Percentiles rank a stretch among this genome's conserved stretches.
These are phyloP conservation scores for Brenthis ino DNA, from an alignment of 2,888 invertebrate species.

Conservation along the genomic window DNA sequence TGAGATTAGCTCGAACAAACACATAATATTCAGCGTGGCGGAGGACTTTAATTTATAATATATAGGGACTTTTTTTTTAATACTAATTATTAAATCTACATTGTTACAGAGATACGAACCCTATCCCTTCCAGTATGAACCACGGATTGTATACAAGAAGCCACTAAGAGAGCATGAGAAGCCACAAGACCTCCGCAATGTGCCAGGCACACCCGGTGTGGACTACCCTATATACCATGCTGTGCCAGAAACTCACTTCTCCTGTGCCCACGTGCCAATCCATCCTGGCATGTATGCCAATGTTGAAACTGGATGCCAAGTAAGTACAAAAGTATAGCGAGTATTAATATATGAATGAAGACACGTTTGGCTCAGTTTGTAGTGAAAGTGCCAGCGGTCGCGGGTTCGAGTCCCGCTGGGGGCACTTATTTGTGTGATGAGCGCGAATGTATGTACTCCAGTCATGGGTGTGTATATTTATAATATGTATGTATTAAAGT, in stretches of 20 bases:
- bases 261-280: conserved; percentile 89
- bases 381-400: too few relatives aligned
- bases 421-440: too few relatives aligned
- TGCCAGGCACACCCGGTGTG: conserved; percentile 90
- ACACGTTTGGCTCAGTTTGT: too few relatives aligned
- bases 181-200: conserved; percentile 89
- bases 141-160: conserved; percentile 59
- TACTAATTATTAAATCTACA: background rate
- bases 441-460: too few relatives aligned
- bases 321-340: conserved; percentile 47
- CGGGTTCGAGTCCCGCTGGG: too few relatives aligned
- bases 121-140: conserved; percentile 61
- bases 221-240: conserved; percentile 91
- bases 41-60: too few relatives aligned
- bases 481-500: too few relatives aligned
- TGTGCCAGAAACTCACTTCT: conserved; percentile 90
- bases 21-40: too few relatives aligned
- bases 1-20: too few relatives aligned
- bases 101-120: conserved; percentile 64
- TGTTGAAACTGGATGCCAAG: conserved; percentile 93
- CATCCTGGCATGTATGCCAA: conserved; percentile 96
- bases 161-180: conserved; percentile 83
- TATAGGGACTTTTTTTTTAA: background rate
- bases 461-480: too few relatives aligned
- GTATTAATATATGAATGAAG: too few relatives aligned